Percentiles rank a stretch among this genome's conserved stretches.
Evolutionary conservation across 2,797 vertebrate genomes (phyloP).

Genomic region (Orientallactaga sibirica): DNA sequence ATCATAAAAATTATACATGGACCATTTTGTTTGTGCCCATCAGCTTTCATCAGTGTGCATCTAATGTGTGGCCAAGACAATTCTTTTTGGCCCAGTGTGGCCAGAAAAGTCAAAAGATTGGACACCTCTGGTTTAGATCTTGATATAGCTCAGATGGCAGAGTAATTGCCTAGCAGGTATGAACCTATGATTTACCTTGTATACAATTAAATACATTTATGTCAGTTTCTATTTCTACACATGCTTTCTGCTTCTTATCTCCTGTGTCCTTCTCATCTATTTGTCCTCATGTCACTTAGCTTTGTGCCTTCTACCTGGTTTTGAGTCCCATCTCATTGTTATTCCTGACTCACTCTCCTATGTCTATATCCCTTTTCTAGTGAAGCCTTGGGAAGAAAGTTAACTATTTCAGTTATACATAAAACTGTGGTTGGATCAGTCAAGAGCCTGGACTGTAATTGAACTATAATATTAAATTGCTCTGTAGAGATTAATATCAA

Average conservation of each 20-base stretch:
- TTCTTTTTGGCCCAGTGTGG: too few relatives aligned
- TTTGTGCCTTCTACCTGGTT: not conserved
- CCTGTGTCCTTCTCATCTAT: not conserved
- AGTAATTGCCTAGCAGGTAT: too few relatives aligned
- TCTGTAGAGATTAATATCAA: constrained; percentile 30
- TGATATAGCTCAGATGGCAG: too few relatives aligned
- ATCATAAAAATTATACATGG: too few relatives aligned
- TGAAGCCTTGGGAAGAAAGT: not conserved
- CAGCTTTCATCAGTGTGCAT: too few relatives aligned
- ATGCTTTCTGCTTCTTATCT: not conserved
- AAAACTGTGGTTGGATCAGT: not conserved
- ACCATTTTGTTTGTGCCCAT: too few relatives aligned
- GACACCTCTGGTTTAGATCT: too few relatives aligned
- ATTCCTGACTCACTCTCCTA: not conserved
- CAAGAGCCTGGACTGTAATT: not conserved
- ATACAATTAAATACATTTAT: not conserved
- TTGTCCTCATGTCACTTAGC: not conserved
- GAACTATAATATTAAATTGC: not conserved
- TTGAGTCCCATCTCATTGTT: not conserved
- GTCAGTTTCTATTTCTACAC: not conserved
- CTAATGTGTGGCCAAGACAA: too few relatives aligned
- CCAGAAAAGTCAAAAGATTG: too few relatives aligned
- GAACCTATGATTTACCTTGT: not conserved
- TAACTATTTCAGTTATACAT: not conserved
- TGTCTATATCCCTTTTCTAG: not conserved